Percentiles rank a stretch among this genome's conserved stretches.
Conservation (phyloP, 23 tunicate species). For the Clavelina lepadiformis region DNA sequence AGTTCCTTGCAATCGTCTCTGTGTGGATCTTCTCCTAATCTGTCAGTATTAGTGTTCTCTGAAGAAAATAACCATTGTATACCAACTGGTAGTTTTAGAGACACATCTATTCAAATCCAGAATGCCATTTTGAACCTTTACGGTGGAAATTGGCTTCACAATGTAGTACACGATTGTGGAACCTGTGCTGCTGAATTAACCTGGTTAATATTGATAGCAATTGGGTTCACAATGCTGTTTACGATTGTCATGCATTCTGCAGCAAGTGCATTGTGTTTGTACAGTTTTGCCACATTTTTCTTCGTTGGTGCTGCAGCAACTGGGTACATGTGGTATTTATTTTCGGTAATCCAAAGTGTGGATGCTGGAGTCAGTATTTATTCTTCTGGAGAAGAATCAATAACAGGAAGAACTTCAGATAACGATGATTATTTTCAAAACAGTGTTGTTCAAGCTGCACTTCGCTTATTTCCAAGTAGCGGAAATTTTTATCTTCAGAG, state of each 20-base stretch:
- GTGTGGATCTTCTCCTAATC: background rate
- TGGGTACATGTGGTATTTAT: slow-evolving; percentile 71
- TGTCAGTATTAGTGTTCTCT: slow-evolving; percentile 21
- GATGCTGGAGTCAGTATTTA: slow-evolving; percentile 29
- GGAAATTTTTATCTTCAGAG: background rate
- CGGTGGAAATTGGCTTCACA: slow-evolving; percentile 51
- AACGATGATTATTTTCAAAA: background rate
- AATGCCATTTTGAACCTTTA: slow-evolving; percentile 59
- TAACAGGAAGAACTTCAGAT: background rate
- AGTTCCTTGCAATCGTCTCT: background rate
- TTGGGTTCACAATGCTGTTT: slow-evolving; percentile 48
- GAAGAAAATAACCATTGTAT: slow-evolving; percentile 55
- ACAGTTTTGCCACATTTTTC: slow-evolving; percentile 63
- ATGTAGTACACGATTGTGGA: slow-evolving; percentile 63
- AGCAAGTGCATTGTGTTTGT: slow-evolving; percentile 55
- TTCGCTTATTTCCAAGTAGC: slow-evolving; percentile 4
- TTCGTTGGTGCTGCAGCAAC: slow-evolving; percentile 46
- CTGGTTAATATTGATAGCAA: slow-evolving; percentile 62
- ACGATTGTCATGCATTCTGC: slow-evolving; percentile 43
- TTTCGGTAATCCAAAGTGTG: slow-evolving; percentile 20
- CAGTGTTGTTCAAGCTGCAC: background rate
- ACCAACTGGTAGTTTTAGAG: slow-evolving; percentile 22
- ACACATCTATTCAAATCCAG: slow-evolving; percentile 32
- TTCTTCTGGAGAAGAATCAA: slow-evolving; percentile 18
- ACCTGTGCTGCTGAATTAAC: slow-evolving; percentile 75